Evolutionary conservation across 2,113 vertebrate genomes (phyloP).

Genomic region (Morone chrysops): DNA sequence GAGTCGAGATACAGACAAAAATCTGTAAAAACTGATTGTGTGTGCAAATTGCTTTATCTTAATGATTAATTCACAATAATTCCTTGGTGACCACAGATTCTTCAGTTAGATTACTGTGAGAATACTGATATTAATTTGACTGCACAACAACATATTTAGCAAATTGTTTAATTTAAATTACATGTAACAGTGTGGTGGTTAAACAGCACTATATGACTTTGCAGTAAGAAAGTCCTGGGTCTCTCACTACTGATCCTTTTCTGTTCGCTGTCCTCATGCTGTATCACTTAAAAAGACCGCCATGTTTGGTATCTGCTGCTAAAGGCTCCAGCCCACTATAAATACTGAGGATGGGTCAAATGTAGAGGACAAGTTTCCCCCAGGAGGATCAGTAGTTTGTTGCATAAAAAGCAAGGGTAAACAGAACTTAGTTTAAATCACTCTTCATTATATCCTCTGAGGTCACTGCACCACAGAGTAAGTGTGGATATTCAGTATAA

Average conservation of each 20-base stretch:
- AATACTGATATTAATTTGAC: neutral
- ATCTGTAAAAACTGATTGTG: neutral
- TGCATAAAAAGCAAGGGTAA: slow-evolving; percentile 34
- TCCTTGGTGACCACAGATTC: neutral
- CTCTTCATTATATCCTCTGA: slow-evolving; percentile 33
- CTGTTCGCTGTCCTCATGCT: neutral
- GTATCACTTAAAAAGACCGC: slow-evolving; percentile 16
- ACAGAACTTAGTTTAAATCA: slow-evolving; percentile 45
- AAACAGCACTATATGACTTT: neutral
- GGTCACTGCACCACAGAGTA: slow-evolving; percentile 18
- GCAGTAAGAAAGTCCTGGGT: neutral
- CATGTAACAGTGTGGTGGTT: neutral
- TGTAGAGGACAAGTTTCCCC: slow-evolving; percentile 31
- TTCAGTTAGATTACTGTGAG: neutral
- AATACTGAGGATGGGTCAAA: slow-evolving; percentile 48
- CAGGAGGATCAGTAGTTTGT: slow-evolving; percentile 18
- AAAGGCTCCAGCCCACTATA: neutral
- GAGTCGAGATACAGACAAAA: slow-evolving; percentile 10
- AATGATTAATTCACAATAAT: neutral
- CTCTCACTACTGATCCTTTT: slow-evolving; percentile 1
- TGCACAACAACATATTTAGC: neutral
- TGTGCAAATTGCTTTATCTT: neutral
- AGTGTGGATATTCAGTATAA: slow-evolving; percentile 11
- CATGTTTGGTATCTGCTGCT: slow-evolving; percentile 42
- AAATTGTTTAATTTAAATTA: neutral